Percentiles rank a stretch among this genome's conserved stretches.
Evolutionary conservation across 1,140 invertebrate genomes (phyloP).

Genomic region (Drosophila navojoa): DNA sequence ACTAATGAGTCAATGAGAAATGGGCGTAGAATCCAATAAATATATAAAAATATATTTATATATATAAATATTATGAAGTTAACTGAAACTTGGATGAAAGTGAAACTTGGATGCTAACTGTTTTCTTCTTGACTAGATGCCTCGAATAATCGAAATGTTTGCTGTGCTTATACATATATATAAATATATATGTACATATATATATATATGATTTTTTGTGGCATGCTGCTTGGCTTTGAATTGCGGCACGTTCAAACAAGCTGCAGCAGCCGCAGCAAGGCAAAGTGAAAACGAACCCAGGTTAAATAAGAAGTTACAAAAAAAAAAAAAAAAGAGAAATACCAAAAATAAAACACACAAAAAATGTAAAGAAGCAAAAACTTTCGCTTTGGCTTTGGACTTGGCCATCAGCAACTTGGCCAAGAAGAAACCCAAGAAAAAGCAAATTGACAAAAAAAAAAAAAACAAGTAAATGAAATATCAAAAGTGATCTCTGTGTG

Average conservation of each 20-base stretch:
- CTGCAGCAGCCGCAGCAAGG: conserved; percentile 5
- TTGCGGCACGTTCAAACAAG: conserved; percentile 49
- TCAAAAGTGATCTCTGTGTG: neutral
- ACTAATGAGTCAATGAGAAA: too few relatives aligned
- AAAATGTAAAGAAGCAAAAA: conserved; percentile 53
- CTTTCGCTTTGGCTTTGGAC: conserved; percentile 76
- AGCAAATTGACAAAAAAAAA: conserved; percentile 21
- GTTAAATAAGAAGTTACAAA: conserved; percentile 69
- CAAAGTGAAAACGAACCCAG: conserved; percentile 59
- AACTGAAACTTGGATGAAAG: too few relatives aligned
- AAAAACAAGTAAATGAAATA: conserved; percentile 3
- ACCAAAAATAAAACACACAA: conserved; percentile 25
- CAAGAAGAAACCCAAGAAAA: conserved; percentile 28
- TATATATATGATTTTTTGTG: neutral
- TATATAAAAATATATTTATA: neutral
- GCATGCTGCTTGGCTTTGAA: conserved; percentile 39
- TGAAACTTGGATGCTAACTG: too few relatives aligned
- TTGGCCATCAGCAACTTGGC: conserved; percentile 57
- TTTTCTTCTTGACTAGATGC: neutral
- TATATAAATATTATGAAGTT: neutral
- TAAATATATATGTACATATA: neutral
- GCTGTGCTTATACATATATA: neutral
- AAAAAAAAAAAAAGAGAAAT: conserved; percentile 16
- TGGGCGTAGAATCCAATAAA: too few relatives aligned
- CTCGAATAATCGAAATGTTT: neutral